Evolutionary conservation across 1,140 invertebrate genomes (phyloP).

Genomic region (Nebria ingens): DNA sequence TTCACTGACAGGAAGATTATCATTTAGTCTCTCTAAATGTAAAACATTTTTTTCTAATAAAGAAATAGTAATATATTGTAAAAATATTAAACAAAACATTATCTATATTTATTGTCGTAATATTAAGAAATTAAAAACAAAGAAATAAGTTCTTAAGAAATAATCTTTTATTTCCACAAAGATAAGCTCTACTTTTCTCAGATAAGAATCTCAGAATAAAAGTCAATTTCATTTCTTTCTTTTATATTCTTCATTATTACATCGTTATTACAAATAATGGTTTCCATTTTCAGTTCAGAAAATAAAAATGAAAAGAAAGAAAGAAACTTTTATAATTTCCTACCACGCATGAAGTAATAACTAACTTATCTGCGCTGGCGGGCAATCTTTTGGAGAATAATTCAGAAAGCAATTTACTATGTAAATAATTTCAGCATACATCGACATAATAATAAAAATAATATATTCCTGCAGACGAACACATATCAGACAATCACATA

Average conservation of each 20-base stretch:
- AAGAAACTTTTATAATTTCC: slow-evolving; percentile 1
- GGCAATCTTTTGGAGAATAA: background rate
- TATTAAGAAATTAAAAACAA: no score
- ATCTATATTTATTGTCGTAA: no score
- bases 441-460: background rate
- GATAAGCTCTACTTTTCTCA: background rate
- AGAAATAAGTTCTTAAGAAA: background rate
- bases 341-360: slow-evolving; percentile 6
- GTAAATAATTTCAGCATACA: background rate
- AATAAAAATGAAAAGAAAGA: background rate
- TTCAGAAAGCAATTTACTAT: background rate
- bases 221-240: background rate
- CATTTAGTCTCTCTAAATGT: no score
- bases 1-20: no score
- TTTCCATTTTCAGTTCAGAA: background rate
- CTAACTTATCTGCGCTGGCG: background rate
- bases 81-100: no score
- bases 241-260: background rate
- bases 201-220: background rate
- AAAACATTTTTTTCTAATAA: no score
- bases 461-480: no score
- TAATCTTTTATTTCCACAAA: background rate
- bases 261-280: slow-evolving; percentile 2
- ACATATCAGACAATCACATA: background rate
- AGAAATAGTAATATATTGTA: no score